Evolutionary conservation across 2,888 invertebrate genomes (phyloP).

Genomic region (Orchesellides sinensis): DNA sequence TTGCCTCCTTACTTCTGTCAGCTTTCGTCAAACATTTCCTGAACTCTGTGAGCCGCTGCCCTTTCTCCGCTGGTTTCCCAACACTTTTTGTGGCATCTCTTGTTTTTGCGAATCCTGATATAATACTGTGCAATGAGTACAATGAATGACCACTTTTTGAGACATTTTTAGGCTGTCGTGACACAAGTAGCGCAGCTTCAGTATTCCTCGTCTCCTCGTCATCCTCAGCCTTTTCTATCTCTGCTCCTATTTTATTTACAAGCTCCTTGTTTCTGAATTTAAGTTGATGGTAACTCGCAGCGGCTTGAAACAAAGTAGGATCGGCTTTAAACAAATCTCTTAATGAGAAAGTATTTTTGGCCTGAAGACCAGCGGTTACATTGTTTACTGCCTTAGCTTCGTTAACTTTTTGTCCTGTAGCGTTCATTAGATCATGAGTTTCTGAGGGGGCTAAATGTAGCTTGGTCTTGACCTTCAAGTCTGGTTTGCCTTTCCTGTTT

Average conservation of each 20-base stretch:
- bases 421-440: constrained; percentile 32
- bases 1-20: constrained; percentile 17
- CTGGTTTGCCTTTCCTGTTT: background rate
- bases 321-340: constrained; percentile 41
- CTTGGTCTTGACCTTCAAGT: constrained; percentile 24
- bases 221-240: background rate
- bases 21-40: constrained; percentile 25
- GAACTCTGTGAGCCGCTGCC: constrained; percentile 40
- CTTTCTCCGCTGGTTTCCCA: constrained; percentile 3
- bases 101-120: background rate
- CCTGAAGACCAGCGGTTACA: background rate
- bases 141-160: background rate
- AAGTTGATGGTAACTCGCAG: constrained; percentile 23
- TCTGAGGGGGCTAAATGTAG: constrained; percentile 27
- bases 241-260: background rate
- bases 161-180: background rate
- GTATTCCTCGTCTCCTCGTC: background rate
- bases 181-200: background rate
- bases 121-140: background rate
- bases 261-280: background rate
- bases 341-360: constrained; percentile 7
- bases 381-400: background rate
- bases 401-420: background rate
- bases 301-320: constrained; percentile 30
- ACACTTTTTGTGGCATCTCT: background rate